Conservation (phyloP, 2,888 invertebrate species). For the Archaeoteleia sp. region DNA sequence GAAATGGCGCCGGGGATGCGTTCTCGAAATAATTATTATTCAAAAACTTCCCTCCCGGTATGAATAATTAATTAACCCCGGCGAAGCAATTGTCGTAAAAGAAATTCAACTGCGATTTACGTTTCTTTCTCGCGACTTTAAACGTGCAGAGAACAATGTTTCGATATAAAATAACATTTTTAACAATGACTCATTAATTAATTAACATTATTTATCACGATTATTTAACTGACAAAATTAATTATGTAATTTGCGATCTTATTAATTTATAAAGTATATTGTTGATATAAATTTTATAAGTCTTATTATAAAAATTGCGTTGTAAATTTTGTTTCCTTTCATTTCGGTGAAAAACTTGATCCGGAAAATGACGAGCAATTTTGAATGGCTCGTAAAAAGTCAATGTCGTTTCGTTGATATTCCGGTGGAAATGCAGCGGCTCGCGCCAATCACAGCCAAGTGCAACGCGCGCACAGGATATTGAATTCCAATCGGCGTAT, state of each 20-base stretch:
- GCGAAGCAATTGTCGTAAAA: slow-evolving; percentile 41
- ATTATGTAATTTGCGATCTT: too few species aligned
- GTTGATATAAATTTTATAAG: too few species aligned
- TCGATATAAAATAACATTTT: too few species aligned
- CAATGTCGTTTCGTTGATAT: slow-evolving; percentile 28
- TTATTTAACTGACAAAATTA: too few species aligned
- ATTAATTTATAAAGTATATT: too few species aligned
- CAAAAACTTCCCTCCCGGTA: slow-evolving; percentile 39
- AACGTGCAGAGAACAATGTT: too few species aligned
- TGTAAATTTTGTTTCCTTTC: too few species aligned
- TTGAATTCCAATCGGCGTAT: slow-evolving; percentile 40
- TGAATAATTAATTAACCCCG: slow-evolving; percentile 45
- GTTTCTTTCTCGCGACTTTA: slow-evolving; percentile 14
- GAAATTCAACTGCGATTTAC: slow-evolving; percentile 39
- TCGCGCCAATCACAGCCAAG: slow-evolving; percentile 31
- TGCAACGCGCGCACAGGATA: slow-evolving; percentile 20
- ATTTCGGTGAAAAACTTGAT: too few species aligned
- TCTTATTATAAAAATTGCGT: too few species aligned
- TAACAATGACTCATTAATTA: too few species aligned
- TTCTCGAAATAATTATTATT: slow-evolving; percentile 42
- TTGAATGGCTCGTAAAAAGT: slow-evolving; percentile 34
- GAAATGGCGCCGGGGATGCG: slow-evolving; percentile 16
- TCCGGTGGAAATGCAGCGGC: slow-evolving; percentile 28
- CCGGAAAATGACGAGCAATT: slow-evolving; percentile 7
- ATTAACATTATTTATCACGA: too few species aligned